These are phyloP conservation scores for Lepus europaeus DNA, from an alignment of 2,113 vertebrate genomes.

Conservation along the genomic window DNA sequence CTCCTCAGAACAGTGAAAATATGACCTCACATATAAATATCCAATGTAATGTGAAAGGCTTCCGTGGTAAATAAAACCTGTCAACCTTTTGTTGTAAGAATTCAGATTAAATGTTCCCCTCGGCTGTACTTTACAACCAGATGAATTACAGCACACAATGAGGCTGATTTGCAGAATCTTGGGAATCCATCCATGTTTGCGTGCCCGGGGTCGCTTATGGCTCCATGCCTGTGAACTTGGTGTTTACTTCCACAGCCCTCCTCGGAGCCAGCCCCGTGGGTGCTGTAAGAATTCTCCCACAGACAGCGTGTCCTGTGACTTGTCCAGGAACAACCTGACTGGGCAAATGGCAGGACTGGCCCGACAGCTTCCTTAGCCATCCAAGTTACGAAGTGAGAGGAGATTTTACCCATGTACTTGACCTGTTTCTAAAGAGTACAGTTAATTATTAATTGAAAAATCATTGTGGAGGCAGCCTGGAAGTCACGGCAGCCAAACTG, in stretches of 20 bases:
- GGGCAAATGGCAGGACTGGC: not conserved
- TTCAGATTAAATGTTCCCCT: conserved; percentile 19
- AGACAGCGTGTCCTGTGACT: not conserved
- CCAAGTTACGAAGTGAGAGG: conserved; percentile 34
- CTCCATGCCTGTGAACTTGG: accelerated
- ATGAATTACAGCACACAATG: not conserved
- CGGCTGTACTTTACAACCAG: not conserved
- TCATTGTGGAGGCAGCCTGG: not conserved
- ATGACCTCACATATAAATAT: not conserved
- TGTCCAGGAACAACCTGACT: not conserved
- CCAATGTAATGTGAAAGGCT: not conserved
- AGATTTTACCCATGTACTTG: not conserved
- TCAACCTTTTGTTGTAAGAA: conserved; percentile 16
- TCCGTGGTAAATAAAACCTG: not conserved
- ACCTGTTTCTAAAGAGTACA: conserved; percentile 28
- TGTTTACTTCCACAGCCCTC: not conserved
- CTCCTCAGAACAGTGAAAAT: conserved; percentile 13
- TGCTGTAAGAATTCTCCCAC: not conserved
- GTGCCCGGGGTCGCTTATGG: not conserved
- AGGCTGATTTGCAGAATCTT: not conserved
- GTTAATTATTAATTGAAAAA: conserved; percentile 48
- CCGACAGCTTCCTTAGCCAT: not conserved
- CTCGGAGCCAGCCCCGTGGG: not conserved
- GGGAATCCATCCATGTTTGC: not conserved
- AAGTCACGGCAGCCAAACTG: not conserved